Base-by-base conservation (phyloP, 2,797 vertebrate genomes). In the Peromyscus eremicus region DNA sequence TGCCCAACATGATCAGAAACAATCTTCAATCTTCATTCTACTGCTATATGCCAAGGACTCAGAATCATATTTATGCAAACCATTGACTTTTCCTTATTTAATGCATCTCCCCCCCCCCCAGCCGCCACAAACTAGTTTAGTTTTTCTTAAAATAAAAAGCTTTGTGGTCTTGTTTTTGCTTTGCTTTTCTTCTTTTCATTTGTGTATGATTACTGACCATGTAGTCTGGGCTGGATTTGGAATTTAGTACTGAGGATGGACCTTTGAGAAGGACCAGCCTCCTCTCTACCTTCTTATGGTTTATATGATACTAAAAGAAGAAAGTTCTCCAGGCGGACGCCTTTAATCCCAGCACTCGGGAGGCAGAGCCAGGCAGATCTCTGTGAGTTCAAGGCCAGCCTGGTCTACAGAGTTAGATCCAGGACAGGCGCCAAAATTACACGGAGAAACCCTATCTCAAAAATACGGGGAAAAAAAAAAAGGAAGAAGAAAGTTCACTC, bases 81-180 rank as follows among this genome's bases (percentile, higher is more conserved):
- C 37, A 52, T 87, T 76, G 89, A 80, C n/a, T 94, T 83, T 75
- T 80, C 27, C 57, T 92, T 92, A 92, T 7, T 79, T 92, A 62
- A 23, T 2, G 32, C 60, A 8, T 34, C 52, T 14, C 60, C 83
- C 32, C 1, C 0, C 3, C 34, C 40, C 86, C 46, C 46, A 1
- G 11, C 13, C 13, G 4, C 12, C 52, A 52, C 52, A 13, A 83
- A 87, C 55, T 89, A 29, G n/a, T 52, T 91, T 92, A 49, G 16
- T 90, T 96, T 64, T 96, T 66, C 29, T 92, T 43, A 46, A 93
- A 75, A 12, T 79, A 71, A 83, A 84, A 76, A 89, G 8, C 32
- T 60, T 34, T 94, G 49, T 92, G 29, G 43, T 87, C 43, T 40
- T 60, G 10, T 73, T 73, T 37, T 73, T 73, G 21, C 17, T 73